These are phyloP conservation scores for Drosophila saltans DNA, from an alignment of 1,140 invertebrate genomes.

Conservation along the genomic window DNA sequence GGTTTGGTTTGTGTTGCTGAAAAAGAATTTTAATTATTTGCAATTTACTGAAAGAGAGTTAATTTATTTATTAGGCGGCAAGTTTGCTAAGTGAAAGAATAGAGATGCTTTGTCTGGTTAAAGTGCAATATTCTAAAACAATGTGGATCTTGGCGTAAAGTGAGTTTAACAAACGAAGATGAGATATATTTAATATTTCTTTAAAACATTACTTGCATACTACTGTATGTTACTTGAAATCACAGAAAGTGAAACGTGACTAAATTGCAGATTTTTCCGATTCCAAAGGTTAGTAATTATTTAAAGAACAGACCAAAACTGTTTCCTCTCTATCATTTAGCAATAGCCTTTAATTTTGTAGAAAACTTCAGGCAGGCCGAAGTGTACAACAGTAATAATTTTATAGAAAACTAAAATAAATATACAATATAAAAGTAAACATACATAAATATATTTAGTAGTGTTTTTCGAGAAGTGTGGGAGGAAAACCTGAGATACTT, in stretches of 20 bases:
- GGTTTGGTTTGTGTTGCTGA: slow-evolving; percentile 40
- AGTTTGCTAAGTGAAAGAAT: slow-evolving; percentile 13
- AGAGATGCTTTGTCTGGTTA: slow-evolving; percentile 2
- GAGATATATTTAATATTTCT: too few relatives aligned
- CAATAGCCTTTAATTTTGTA: background rate
- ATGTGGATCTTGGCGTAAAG: background rate
- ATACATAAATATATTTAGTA: slow-evolving; percentile 30
- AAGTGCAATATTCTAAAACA: background rate
- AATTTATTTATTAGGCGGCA: slow-evolving; percentile 28
- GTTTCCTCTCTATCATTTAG: slow-evolving; percentile 19
- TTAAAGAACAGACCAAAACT: slow-evolving; percentile 12
- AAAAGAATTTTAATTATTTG: slow-evolving; percentile 59
- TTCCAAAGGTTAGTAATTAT: background rate
- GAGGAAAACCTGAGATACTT: background rate
- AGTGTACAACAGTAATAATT: slow-evolving; percentile 38
- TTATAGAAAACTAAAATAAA: slow-evolving; percentile 55
- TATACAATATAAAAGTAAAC: slow-evolving; percentile 31
- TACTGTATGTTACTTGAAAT: too few relatives aligned
- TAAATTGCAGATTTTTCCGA: background rate
- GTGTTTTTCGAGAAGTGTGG: slow-evolving; percentile 1
- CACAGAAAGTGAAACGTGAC: too few relatives aligned
- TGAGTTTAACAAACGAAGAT: background rate
- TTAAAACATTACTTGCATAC: too few relatives aligned
- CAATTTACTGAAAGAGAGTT: slow-evolving; percentile 56
- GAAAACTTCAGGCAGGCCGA: slow-evolving; percentile 55